Percentiles rank a stretch among this genome's conserved stretches.
These are phyloP conservation scores for Podarcis raffonei DNA, from an alignment of 2,113 vertebrate genomes.

Conservation along the genomic window DNA sequence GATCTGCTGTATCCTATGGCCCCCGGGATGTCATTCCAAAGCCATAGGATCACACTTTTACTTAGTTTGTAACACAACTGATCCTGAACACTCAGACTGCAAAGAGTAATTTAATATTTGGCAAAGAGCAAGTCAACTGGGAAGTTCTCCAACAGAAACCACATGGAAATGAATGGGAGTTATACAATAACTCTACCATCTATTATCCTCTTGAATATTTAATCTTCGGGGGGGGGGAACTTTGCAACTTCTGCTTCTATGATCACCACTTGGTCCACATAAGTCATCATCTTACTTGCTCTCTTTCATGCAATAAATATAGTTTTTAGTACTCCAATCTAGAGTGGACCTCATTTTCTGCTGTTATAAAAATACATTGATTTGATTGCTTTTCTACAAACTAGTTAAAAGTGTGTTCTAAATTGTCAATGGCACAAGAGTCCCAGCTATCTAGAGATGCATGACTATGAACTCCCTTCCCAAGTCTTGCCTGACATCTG, in stretches of 20 bases:
- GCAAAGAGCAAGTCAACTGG: neutral
- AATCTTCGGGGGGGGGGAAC: neutral
- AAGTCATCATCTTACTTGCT: too few relatives aligned
- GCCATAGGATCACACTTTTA: neutral
- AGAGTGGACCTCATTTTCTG: neutral
- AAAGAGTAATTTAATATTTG: conserved; percentile 1
- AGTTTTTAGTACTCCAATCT: neutral
- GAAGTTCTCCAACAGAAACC: neutral
- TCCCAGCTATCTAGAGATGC: neutral
- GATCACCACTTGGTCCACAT: neutral
- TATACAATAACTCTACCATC: neutral
- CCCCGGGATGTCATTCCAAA: too few relatives aligned
- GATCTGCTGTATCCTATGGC: too few relatives aligned
- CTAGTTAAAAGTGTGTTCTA: neutral
- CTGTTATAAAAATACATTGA: neutral
- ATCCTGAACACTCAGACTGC: neutral
- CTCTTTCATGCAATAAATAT: neutral
- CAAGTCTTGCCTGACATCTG: neutral
- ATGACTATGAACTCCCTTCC: neutral
- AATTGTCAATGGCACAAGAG: neutral
- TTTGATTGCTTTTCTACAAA: neutral
- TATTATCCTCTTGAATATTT: neutral
- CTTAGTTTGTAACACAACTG: neutral
- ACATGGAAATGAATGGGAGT: neutral
- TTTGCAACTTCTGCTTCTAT: neutral